These are phyloP conservation scores for Dipodomys merriami DNA, from an alignment of 2,113 vertebrate species.

Conservation along the genomic window DNA sequence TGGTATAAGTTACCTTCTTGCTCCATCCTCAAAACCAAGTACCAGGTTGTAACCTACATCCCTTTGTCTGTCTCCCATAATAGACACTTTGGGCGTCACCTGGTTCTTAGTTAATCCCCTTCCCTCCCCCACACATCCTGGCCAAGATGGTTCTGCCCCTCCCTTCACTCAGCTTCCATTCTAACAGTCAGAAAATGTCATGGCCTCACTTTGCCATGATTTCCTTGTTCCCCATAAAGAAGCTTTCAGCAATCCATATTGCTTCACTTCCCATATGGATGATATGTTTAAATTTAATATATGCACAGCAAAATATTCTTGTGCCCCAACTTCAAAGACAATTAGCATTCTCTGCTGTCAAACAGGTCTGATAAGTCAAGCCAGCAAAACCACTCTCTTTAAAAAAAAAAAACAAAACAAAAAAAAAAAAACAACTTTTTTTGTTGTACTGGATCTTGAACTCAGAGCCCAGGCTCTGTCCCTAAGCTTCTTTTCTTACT, in stretches of 20 bases:
- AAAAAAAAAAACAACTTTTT: no score
- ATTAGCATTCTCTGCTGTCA: not conserved
- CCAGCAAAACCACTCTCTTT: not conserved
- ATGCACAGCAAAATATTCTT: not conserved
- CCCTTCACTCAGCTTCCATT: not conserved
- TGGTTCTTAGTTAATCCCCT: no score
- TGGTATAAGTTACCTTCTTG: not conserved
- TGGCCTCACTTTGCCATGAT: not conserved
- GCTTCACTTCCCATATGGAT: not conserved
- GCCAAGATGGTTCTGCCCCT: not conserved
- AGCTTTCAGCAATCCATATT: not conserved
- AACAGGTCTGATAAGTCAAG: not conserved
- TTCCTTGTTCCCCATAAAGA: not conserved
- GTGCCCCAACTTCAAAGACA: not conserved
- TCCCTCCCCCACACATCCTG: not conserved
- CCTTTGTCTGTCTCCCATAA: not conserved
- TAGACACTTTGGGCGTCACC: no score
- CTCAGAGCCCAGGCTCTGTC: no score
- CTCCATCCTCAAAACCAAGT: not conserved
- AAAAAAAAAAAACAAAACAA: no score
- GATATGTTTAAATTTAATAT: not conserved
- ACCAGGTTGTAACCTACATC: not conserved
- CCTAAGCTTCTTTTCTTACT: no score
- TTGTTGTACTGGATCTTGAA: no score
- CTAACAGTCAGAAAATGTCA: not conserved